Conservation (phyloP, 1,140 invertebrate species). For the Agraylea sexmaculata region DNA sequence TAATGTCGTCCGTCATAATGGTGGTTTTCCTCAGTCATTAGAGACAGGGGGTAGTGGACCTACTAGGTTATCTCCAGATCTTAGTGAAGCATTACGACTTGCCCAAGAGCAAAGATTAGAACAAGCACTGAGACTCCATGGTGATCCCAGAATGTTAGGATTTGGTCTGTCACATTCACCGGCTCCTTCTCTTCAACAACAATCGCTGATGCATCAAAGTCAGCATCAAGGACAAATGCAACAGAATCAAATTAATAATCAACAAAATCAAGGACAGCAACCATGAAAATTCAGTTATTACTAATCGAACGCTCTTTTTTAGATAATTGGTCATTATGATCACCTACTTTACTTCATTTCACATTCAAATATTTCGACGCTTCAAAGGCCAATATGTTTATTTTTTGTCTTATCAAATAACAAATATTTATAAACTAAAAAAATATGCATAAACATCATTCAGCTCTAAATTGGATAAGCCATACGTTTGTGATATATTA, state of each 20-base stretch:
- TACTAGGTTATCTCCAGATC: slow-evolving; percentile 44
- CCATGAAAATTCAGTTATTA: slow-evolving; percentile 43
- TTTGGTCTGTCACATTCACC: slow-evolving; percentile 36
- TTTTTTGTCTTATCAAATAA: too few species aligned
- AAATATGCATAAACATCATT: too few species aligned
- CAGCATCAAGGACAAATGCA: slow-evolving; percentile 23
- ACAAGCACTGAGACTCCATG: slow-evolving; percentile 66
- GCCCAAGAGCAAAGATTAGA: slow-evolving; percentile 67
- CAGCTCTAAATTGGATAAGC: too few species aligned
- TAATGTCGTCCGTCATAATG: slow-evolving; percentile 35
- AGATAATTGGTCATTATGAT: slow-evolving; percentile 8
- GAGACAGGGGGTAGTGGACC: slow-evolving; percentile 27
- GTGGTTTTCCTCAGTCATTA: slow-evolving; percentile 31
- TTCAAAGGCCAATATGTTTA: too few species aligned
- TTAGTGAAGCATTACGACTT: slow-evolving; percentile 59
- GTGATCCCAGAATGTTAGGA: slow-evolving; percentile 40
- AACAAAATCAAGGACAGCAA: slow-evolving; percentile 28
- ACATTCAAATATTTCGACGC: too few species aligned
- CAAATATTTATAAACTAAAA: too few species aligned
- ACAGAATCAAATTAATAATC: slow-evolving; percentile 34
- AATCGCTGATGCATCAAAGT: slow-evolving; percentile 30
- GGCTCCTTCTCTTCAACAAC: slow-evolving; percentile 29
- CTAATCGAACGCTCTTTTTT: slow-evolving; percentile 36
- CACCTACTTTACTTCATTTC: too few species aligned
- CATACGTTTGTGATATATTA: too few species aligned